phyloP scores from a whole-genome alignment of 1,140 invertebrate species.

The Diprion similis region DNA sequence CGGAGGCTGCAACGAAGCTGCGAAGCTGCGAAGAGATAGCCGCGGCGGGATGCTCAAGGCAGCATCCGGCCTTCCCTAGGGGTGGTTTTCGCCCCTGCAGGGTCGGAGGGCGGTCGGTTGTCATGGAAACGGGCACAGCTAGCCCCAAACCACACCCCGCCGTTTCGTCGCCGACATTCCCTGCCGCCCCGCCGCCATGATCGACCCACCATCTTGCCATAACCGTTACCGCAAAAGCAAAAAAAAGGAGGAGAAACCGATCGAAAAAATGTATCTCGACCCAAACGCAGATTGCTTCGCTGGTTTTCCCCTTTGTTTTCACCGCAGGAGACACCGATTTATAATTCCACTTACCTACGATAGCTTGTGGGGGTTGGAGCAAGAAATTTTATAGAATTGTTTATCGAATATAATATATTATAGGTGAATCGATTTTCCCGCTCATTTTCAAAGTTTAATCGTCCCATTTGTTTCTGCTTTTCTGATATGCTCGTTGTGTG shows the following conservation, averaged over 20 bases:
- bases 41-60: conserved; percentile 35
- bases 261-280: background rate
- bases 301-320: too few relatives aligned
- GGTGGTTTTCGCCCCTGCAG: conserved; percentile 31
- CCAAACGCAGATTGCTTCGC: too few relatives aligned
- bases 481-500: too few relatives aligned
- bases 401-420: too few relatives aligned
- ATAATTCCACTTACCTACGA: too few relatives aligned
- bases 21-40: conserved; percentile 21
- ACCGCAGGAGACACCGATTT: too few relatives aligned
- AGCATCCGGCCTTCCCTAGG: conserved; percentile 53
- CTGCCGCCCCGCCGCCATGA: conserved; percentile 51
- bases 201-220: conserved; percentile 62
- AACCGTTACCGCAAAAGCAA: conserved; percentile 20
- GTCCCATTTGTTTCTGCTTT: too few relatives aligned
- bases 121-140: conserved; percentile 57
- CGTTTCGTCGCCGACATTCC: conserved; percentile 18
- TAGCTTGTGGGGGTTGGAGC: too few relatives aligned
- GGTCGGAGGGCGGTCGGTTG: conserved; percentile 60
- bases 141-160: conserved; percentile 46
- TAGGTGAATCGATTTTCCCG: too few relatives aligned
- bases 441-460: too few relatives aligned
- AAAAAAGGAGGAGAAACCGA: conserved; percentile 1
- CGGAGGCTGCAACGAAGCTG: conserved; percentile 22
- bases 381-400: too few relatives aligned